phyloP scores from a whole-genome alignment of 2,888 invertebrate species.

The Galerucella pusilla region DNA sequence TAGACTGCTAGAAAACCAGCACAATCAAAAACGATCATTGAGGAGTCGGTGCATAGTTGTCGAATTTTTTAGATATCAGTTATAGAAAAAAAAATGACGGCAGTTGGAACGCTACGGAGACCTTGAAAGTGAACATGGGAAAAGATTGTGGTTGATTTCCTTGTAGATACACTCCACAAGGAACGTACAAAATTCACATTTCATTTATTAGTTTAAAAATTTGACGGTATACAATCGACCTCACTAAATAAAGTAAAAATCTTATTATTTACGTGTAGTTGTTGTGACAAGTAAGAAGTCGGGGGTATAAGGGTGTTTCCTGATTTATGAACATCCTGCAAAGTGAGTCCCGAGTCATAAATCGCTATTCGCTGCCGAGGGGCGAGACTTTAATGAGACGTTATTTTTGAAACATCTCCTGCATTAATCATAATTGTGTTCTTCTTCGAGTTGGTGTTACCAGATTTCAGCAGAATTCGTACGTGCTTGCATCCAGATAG shows the following conservation, averaged over 20 bases:
- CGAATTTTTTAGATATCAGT: too few relatives aligned
- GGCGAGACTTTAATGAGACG: slow-evolving; percentile 62
- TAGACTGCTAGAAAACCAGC: too few relatives aligned
- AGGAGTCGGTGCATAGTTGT: too few relatives aligned
- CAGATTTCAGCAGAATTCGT: slow-evolving; percentile 43
- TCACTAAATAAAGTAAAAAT: slow-evolving; percentile 30
- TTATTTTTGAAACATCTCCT: slow-evolving; percentile 61
- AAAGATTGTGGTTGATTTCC: too few relatives aligned
- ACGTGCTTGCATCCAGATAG: slow-evolving; percentile 47
- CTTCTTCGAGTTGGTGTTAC: slow-evolving; percentile 46
- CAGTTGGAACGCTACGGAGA: too few relatives aligned
- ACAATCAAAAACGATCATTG: too few relatives aligned
- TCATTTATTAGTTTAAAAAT: background rate
- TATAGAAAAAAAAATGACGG: too few relatives aligned
- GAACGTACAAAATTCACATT: too few relatives aligned
- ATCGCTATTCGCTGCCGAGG: slow-evolving; percentile 56
- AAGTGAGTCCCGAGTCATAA: slow-evolving; percentile 59
- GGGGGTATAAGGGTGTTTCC: slow-evolving; percentile 42
- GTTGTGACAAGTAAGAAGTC: slow-evolving; percentile 54
- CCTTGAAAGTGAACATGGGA: too few relatives aligned
- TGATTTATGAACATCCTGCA: slow-evolving; percentile 60
- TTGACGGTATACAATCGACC: slow-evolving; percentile 11
- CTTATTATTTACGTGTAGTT: slow-evolving; percentile 59
- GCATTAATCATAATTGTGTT: slow-evolving; percentile 58
- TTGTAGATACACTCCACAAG: too few relatives aligned